phyloP scores from a whole-genome alignment of 2,113 vertebrate genomes.

The Hippocampus comes region DNA sequence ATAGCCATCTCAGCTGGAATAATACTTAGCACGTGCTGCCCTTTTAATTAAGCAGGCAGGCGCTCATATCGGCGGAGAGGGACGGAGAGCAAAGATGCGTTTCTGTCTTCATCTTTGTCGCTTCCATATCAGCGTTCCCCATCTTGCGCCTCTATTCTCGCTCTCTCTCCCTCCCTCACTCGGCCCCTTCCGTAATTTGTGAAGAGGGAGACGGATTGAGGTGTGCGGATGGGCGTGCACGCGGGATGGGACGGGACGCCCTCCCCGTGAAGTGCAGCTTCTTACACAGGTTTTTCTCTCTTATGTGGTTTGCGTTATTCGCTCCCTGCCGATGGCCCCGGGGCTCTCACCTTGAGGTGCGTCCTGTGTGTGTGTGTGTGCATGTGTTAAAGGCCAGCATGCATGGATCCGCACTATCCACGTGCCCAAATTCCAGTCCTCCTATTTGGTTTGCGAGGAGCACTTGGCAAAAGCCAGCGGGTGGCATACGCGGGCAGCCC shows the following conservation, averaged over 20 bases:
- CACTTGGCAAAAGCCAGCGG: slow-evolving; percentile 34
- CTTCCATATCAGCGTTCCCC: slow-evolving; percentile 55
- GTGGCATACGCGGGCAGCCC: slow-evolving; percentile 52
- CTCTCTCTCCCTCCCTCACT: slow-evolving; percentile 24
- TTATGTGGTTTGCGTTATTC: slow-evolving; percentile 28
- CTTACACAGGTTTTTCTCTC: slow-evolving; percentile 69
- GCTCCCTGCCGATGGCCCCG: slow-evolving; percentile 50
- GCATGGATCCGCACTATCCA: slow-evolving; percentile 10
- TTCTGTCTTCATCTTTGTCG: slow-evolving; percentile 61
- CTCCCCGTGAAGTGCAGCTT: slow-evolving; percentile 64
- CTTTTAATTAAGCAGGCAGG: slow-evolving; percentile 91
- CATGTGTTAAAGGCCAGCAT: slow-evolving; percentile 25
- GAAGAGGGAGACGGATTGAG: slow-evolving; percentile 55
- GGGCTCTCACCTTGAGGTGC: slow-evolving; percentile 57
- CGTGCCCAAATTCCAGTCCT: slow-evolving; percentile 18
- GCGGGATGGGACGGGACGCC: slow-evolving; percentile 27
- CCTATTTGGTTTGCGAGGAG: slow-evolving; percentile 13
- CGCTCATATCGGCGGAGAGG: slow-evolving; percentile 69
- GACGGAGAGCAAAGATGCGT: slow-evolving; percentile 63
- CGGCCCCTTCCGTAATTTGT: slow-evolving; percentile 51
- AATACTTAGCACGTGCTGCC: slow-evolving; percentile 98
- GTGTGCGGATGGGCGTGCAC: slow-evolving; percentile 48
- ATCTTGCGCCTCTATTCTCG: slow-evolving; percentile 66
- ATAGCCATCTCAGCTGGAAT: slow-evolving; percentile 95
- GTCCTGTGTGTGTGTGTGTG: slow-evolving; percentile 28